Evolutionary conservation across 2,113 vertebrate species (phyloP).

Genomic region (Halcyon senegalensis): DNA sequence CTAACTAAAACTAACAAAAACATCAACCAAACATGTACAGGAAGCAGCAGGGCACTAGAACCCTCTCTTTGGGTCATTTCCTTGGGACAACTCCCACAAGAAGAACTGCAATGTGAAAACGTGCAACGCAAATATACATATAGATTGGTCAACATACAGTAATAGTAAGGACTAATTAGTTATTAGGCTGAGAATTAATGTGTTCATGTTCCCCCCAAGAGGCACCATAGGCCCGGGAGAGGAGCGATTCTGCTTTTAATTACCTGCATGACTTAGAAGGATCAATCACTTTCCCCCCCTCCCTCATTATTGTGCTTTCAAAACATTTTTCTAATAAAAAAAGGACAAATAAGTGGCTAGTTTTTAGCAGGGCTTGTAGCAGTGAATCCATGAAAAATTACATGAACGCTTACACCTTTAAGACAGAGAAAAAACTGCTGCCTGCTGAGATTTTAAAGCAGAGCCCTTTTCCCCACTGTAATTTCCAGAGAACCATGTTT

Average conservation of each 20-base stretch:
- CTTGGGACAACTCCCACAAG: background rate
- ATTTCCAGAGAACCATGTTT: background rate
- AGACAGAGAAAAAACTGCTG: background rate
- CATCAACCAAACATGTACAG: accelerated
- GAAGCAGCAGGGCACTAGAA: background rate
- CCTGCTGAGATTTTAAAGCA: background rate
- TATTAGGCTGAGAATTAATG: background rate
- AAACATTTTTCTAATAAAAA: background rate
- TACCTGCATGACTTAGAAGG: background rate
- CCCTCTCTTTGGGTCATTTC: background rate
- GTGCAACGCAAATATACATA: background rate
- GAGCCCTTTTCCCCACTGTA: background rate
- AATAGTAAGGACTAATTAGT: background rate
- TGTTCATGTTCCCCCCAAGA: background rate
- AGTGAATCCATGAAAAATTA: background rate
- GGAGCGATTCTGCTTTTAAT: background rate
- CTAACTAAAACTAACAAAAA: background rate
- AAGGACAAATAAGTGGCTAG: background rate
- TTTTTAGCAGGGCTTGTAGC: background rate
- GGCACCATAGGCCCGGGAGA: too few species aligned
- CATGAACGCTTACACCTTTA: background rate
- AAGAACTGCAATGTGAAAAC: accelerated
- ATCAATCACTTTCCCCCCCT: background rate
- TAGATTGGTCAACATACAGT: background rate
- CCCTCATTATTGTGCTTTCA: background rate